phyloP scores from a whole-genome alignment of 2,113 vertebrate genomes.

The Acinonyx jubatus region DNA sequence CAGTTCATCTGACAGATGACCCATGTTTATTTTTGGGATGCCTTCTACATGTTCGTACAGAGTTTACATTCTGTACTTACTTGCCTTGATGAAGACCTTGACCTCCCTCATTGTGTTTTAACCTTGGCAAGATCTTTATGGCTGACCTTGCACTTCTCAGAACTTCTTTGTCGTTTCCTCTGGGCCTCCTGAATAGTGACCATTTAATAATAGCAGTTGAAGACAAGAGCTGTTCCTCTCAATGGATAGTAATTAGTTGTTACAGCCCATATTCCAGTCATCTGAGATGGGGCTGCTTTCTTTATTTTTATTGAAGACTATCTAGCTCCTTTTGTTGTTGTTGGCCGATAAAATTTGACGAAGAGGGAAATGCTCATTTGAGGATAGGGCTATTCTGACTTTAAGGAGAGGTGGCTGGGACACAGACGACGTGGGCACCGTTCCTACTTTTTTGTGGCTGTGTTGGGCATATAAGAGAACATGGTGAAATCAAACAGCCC shows the following conservation, averaged over 20 bases:
- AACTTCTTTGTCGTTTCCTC: constrained; percentile 5
- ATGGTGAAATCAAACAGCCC: neutral
- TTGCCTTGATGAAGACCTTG: neutral
- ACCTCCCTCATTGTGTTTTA: neutral
- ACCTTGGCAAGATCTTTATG: neutral
- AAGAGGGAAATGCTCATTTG: constrained; percentile 29
- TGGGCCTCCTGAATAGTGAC: neutral
- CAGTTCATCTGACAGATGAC: neutral
- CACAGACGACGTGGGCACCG: neutral
- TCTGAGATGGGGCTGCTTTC: constrained; percentile 20
- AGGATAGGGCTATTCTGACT: neutral
- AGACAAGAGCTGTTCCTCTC: neutral
- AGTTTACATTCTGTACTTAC: neutral
- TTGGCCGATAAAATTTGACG: constrained; percentile 48
- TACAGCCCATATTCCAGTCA: neutral
- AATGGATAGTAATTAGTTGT: constrained; percentile 41
- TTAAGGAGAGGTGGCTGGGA: neutral
- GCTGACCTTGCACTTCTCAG: constrained; percentile 33
- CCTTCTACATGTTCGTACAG: neutral
- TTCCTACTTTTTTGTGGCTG: neutral
- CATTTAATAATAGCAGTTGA: neutral
- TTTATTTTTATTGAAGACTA: constrained; percentile 42
- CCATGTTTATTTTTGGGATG: neutral
- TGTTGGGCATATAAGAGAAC: neutral
- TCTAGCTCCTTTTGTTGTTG: neutral